Percentiles rank a stretch among this genome's conserved stretches.
Evolutionary conservation across 2,113 vertebrate genomes (phyloP).

Genomic region (Xenus cinereus): DNA sequence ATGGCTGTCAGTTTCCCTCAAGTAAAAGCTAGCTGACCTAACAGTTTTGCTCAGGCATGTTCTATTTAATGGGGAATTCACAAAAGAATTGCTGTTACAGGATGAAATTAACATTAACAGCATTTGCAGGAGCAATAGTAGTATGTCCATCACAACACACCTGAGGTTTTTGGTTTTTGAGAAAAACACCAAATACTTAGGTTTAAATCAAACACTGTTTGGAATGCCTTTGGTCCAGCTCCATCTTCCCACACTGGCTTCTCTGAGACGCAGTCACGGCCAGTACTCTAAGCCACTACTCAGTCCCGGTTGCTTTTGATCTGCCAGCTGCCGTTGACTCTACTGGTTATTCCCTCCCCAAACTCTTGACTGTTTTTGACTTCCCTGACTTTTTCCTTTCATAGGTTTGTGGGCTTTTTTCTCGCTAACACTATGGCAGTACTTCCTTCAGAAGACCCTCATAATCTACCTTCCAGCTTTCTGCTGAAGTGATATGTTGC

Average conservation of each 20-base stretch:
- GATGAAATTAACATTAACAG: not conserved
- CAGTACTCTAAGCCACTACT: not conserved
- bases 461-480: not conserved
- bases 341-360: not conserved
- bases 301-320: not conserved
- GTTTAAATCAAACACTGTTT: not conserved
- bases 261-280: rapidly evolving
- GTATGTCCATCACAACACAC: not conserved
- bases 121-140: not conserved
- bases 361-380: not conserved
- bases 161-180: not conserved
- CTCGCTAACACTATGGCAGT: not conserved
- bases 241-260: not conserved
- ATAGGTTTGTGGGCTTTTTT: not conserved
- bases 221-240: not conserved
- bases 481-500: not conserved
- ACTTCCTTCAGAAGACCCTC: not conserved
- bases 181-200: not conserved
- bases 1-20: not conserved
- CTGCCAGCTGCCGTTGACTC: not conserved
- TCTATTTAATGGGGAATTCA: not conserved
- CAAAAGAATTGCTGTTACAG: not conserved
- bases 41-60: not conserved
- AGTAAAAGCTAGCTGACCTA: not conserved
- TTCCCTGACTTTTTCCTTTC: not conserved